These are phyloP conservation scores for Cossypha heuglini DNA, from an alignment of 2,797 vertebrate species.

Conservation along the genomic window DNA sequence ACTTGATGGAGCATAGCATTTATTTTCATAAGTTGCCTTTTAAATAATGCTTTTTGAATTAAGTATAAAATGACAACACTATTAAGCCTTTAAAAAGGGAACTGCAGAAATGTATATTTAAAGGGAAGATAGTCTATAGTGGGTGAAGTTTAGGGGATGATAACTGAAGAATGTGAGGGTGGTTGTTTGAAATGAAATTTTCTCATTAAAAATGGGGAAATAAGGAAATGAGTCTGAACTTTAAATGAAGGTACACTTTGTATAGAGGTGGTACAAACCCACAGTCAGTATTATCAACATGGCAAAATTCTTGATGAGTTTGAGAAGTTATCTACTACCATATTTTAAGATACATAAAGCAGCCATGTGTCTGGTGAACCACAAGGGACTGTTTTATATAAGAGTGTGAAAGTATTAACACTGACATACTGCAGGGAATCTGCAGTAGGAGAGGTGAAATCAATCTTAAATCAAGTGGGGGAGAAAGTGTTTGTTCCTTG, in stretches of 20 bases:
- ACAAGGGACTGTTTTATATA: not conserved
- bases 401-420: not conserved
- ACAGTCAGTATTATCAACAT: fast-evolving
- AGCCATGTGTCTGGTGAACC: not conserved
- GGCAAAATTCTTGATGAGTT: not conserved
- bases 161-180: not conserved
- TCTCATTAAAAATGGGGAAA: not conserved
- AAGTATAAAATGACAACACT: not conserved
- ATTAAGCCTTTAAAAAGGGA: not conserved
- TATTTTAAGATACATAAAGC: not conserved
- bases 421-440: not conserved
- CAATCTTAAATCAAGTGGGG: not conserved
- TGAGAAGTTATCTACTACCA: not conserved
- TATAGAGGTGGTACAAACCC: not conserved
- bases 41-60: not conserved
- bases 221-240: not conserved
- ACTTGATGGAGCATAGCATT: not conserved
- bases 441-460: not conserved
- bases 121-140: not conserved
- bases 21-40: not conserved
- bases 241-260: not conserved
- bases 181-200: not conserved
- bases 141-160: not conserved
- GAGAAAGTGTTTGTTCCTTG: not conserved
- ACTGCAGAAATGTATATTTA: not conserved